Evolutionary conservation across 92 coral and sea anemone species (phyloP).

Genomic region (Epizoanthus scotinus): DNA sequence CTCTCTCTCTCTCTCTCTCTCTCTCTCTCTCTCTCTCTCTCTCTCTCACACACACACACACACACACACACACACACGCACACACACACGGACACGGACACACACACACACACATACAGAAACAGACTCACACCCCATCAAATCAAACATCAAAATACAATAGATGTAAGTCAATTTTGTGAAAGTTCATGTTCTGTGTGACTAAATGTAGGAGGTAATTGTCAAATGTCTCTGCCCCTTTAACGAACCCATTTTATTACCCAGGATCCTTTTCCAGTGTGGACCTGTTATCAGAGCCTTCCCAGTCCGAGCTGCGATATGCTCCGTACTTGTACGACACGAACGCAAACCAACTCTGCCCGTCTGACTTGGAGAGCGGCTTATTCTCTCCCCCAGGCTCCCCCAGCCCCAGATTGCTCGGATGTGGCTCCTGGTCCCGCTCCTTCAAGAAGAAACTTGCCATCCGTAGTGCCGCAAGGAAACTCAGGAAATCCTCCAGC

Average conservation of each 20-base stretch:
- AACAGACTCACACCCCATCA: no score
- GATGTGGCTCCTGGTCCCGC: constrained; percentile 31
- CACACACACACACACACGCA: no score
- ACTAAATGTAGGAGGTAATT: no score
- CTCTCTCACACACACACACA: no score
- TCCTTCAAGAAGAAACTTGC: constrained; percentile 28
- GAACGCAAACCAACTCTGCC: neutral
- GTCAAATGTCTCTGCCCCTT: no score
- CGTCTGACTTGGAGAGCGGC: neutral
- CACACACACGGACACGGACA: no score
- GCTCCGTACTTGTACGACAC: constrained; percentile 31
- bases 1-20: no score
- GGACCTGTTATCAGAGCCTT: constrained; percentile 11
- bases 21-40: no score
- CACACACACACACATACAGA: no score
- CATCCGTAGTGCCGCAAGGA: constrained; percentile 56
- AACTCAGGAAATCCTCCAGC: constrained; percentile 67
- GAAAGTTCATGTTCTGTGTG: no score
- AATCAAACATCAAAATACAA: no score
- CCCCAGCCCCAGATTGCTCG: constrained; percentile 4
- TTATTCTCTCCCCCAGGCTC: neutral
- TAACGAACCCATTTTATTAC: neutral
- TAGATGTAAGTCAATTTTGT: no score
- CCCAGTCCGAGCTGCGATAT: constrained; percentile 24
- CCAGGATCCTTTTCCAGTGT: constrained; percentile 30